Base-by-base conservation (phyloP, 1,140 invertebrate species). In the Theocolax elegans region DNA sequence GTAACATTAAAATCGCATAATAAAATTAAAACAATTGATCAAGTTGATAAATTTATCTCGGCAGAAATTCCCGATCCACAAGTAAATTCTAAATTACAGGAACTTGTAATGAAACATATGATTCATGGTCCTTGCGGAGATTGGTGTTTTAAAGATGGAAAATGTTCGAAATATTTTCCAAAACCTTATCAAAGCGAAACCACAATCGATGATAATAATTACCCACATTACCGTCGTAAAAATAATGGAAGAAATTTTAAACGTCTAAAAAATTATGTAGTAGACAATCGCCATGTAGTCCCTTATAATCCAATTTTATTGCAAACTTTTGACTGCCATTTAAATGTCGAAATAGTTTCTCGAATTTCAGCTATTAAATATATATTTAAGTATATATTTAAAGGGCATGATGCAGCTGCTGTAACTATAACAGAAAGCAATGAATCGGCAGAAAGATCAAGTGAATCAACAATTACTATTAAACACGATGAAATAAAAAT, bases 61-160 rank as follows among this genome's bases (percentile, higher is more conserved):
- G n/a, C n/a, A n/a, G n/a, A 51, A 44, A 82, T 90, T 68, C 85
- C 87, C 6, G 81, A 88, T 81, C 69, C 53, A 38, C 23, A 46
- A 85, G n/a, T 76, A 76, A 78, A 76, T 77, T 10, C 72, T 1
- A 35, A 23, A 17, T n/a, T 56, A 35, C 29, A 35, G 4, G 49
- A 53, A n/a, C 23, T 53, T 53, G 79, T 67, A 71, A 81, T 67
- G 25, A 76, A 53, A 58, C 79, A 80, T 53, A 85, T 86, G 84
- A 85, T 87, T 60, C 73, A 80, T 72, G 75, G 75, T 9, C 71
- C 71, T 8, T 74, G 76, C 49, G 73, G 77, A 56, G 49, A 53
- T 53, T 53, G 49, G 49, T 53, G 49, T 29, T 54, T n/a, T 2
- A 13, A 35, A 27, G 65, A 79, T 63, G 77, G 74, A 29, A 75